A percentile compares a stretch with the other conserved stretches of the same genome.
Evolutionary conservation across 1,140 invertebrate species (phyloP).

Genomic region (Popillia japonica): DNA sequence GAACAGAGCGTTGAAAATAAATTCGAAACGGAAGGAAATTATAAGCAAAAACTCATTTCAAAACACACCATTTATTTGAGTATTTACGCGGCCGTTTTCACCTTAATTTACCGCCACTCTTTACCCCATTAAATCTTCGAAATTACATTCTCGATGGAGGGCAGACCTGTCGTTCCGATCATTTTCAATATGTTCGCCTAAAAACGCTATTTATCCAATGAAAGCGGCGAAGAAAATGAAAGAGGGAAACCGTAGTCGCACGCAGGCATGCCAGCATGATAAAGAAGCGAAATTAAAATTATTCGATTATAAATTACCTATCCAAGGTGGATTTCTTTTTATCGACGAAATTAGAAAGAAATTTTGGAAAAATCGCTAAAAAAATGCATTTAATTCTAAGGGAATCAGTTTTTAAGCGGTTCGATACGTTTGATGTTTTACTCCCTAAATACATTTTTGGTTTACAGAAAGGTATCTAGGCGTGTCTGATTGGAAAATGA

Average conservation of each 20-base stretch:
- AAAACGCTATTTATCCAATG: not conserved
- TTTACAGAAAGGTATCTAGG: not conserved
- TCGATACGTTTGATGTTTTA: not conserved
- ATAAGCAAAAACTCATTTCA: no score
- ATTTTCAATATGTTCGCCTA: not conserved
- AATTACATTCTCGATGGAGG: not conserved
- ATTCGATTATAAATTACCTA: constrained; percentile 6
- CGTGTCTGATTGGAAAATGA: not conserved
- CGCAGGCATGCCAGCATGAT: not conserved
- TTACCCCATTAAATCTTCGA: not conserved
- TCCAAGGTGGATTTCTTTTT: not conserved
- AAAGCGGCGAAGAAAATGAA: not conserved
- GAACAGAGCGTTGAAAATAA: no score
- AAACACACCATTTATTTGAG: no score
- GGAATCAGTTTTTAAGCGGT: not conserved
- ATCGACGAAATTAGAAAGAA: not conserved
- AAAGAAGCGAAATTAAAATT: constrained; percentile 3
- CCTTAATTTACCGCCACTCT: not conserved
- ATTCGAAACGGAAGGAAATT: no score
- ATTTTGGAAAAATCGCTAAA: not conserved
- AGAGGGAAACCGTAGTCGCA: not conserved
- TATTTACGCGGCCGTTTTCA: not conserved
- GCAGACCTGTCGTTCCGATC: not conserved
- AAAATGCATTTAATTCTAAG: not conserved
- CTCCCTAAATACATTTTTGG: not conserved